phyloP scores from a whole-genome alignment of 2,797 vertebrate genomes.

The Cryptoprocta ferox region DNA sequence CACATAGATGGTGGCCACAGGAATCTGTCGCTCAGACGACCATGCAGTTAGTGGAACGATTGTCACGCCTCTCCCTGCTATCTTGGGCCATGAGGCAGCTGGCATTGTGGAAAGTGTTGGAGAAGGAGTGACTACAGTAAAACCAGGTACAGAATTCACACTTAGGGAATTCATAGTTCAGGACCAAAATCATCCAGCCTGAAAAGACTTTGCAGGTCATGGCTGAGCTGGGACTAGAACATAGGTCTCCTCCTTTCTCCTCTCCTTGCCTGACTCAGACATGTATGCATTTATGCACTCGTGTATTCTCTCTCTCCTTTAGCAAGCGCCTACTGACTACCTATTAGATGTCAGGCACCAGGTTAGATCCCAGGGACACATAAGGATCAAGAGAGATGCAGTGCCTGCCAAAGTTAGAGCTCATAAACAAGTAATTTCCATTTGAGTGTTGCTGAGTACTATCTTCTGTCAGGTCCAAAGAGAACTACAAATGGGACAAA shows the following conservation, averaged over 20 bases:
- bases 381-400: not conserved
- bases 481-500: not conserved
- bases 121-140: slow-evolving; percentile 93
- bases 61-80: slow-evolving; percentile 88
- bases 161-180: not conserved
- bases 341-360: not conserved
- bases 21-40: slow-evolving; percentile 93
- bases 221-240: not conserved
- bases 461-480: not conserved
- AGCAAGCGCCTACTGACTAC: not conserved
- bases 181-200: not conserved
- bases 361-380: not conserved
- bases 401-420: not conserved
- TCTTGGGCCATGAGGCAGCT: slow-evolving; percentile 93
- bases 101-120: slow-evolving; percentile 95
- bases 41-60: slow-evolving; percentile 87
- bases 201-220: not conserved
- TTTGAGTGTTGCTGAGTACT: not conserved
- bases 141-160: slow-evolving; percentile 88
- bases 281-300: no score
- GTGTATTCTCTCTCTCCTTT: not conserved
- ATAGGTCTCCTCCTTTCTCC: not conserved
- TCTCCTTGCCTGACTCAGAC: not conserved
- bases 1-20: slow-evolving; percentile 91
- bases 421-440: not conserved